A percentile compares a stretch with the other conserved stretches of the same genome.
Conservation (phyloP, 2,888 invertebrate genomes). For the Tubulanus polymorphus region DNA sequence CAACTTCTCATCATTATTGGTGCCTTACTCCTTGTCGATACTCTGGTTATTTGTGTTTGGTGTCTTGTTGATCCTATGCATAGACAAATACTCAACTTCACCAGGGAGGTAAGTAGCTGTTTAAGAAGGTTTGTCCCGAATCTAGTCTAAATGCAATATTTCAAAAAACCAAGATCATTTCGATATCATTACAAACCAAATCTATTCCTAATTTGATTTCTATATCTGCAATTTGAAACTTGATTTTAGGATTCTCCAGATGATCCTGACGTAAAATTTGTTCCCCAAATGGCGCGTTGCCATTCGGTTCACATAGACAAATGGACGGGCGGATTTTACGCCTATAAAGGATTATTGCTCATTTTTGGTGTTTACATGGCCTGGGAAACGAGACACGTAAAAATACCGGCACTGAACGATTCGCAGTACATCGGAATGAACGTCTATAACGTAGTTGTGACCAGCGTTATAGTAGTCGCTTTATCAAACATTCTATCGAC, state of each 20-base stretch:
- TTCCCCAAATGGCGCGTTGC: conserved; percentile 77
- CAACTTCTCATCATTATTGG: conserved; percentile 81
- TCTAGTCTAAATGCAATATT: too few species aligned
- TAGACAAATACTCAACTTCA: conserved; percentile 64
- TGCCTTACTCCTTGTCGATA: conserved; percentile 76
- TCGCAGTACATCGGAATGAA: conserved; percentile 88
- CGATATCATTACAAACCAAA: too few species aligned
- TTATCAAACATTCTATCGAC: conserved; percentile 84
- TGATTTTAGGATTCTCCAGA: too few species aligned
- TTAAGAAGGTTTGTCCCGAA: too few species aligned
- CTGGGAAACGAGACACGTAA: conserved; percentile 80
- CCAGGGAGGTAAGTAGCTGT: conserved; percentile 29
- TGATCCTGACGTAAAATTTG: conserved; percentile 42
- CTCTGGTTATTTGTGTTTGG: conserved; percentile 79
- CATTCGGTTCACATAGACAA: conserved; percentile 80
- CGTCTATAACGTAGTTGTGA: conserved; percentile 86
- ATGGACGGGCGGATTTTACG: conserved; percentile 86
- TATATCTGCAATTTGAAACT: too few species aligned
- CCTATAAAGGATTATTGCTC: conserved; percentile 82
- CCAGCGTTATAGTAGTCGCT: conserved; percentile 80
- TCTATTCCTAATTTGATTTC: too few species aligned
- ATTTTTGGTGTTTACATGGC: conserved; percentile 93
- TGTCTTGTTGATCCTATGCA: conserved; percentile 82
- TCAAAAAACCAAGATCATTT: too few species aligned
- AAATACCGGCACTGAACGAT: conserved; percentile 86